Base-by-base conservation (phyloP, 2,888 invertebrate species). In the Parnassius smintheus region DNA sequence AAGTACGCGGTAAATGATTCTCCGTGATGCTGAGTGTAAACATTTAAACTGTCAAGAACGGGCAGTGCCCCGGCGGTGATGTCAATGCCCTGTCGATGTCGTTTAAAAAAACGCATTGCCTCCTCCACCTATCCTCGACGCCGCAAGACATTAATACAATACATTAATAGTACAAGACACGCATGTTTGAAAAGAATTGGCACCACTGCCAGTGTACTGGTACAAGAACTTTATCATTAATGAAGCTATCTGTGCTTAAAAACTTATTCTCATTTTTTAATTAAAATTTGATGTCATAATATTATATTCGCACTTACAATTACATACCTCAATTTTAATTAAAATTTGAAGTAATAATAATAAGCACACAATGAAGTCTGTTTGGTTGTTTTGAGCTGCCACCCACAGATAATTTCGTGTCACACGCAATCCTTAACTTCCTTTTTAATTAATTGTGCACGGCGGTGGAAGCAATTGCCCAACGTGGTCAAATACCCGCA, bases 1-100 rank as follows among this genome's bases (percentile, higher is more conserved):
- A 81, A 81, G 78, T 78, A 72, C 74, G 77, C 69, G 79, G 77
- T 81, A 74, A 81, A 49, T 49, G 49, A 85, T 88, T 87, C 86
- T 84, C 82, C 77, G 82, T 82, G 83, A 83, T 81, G 82, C 81
- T 80, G 77, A 84, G 84, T 84, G 84, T 88, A 90, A 91, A 90
- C 86, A 91, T 90, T 89, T 90, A 88, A 90, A 90, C 90, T 91
- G 90, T 91, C 91, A 91, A 91, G 91, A 91, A 91, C 91, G 91
- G 91, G 76, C 91, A 89, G 85, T 86, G 91, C 89, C 87, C 91
- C 88, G 85, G 76, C 70, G 78, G 75, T 77, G 77, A 82, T 82
- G 91, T 91, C 90, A 88, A 83, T 90, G 91, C 89, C 90, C 91
- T 78, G 83, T 76, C 83, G 85, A 85, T 88, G 87, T 83, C 85